Evolutionary conservation across 2,113 vertebrate species (phyloP), one percentile per base, ranked within the genome.

Genomic region (Alectura lathami): DNA sequence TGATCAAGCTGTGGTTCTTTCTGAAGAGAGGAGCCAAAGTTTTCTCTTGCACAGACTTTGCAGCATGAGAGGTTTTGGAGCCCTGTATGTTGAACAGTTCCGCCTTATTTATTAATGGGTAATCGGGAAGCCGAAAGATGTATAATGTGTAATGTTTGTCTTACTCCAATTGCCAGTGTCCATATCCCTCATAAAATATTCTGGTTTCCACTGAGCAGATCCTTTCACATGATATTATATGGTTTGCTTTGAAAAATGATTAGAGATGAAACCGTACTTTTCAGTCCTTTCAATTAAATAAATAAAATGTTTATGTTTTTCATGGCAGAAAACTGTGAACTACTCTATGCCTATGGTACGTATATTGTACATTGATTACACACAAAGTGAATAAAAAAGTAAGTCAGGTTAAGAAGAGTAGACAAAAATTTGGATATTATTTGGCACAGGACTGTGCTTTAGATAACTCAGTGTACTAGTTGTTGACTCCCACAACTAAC

Each of bases 301-400:
- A 69, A 83, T 80, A 57, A 60, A 76, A 60, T 17, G 2, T 40
- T 62, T 62, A 62, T 17, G 17, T 60, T 76, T 36, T 23, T 57
- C 0, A 0, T 76, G 23, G 53, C 17, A 40, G 51, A 54, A n/a
- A 79, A 22, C 16, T 76, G 14, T 6, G 2, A 51, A 40, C 12
- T 68, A 34, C 42, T 68, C 34, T 66, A 1, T 64, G 26, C 9
- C 50, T 82, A 47, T 54, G 75, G 30, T 53, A 54, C 4, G 5
- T 50, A 21, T 59, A 56, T 50, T 77, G 50, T 50, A 17, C 1
- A 2, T 72, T 43, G 60, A 15, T 79, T 59, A 64, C 30, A 26
- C 72, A 51, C 11, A 47, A 16, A 76, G 17, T 50, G 54, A 74
- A 68, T 57, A 3, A 17, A 72, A 60, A 73, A 40, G 23, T 43